A percentile compares a stretch with the other conserved stretches of the same genome.
These are phyloP conservation scores for Philereme vetulata DNA, from an alignment of 2,888 invertebrate genomes.

Conservation along the genomic window DNA sequence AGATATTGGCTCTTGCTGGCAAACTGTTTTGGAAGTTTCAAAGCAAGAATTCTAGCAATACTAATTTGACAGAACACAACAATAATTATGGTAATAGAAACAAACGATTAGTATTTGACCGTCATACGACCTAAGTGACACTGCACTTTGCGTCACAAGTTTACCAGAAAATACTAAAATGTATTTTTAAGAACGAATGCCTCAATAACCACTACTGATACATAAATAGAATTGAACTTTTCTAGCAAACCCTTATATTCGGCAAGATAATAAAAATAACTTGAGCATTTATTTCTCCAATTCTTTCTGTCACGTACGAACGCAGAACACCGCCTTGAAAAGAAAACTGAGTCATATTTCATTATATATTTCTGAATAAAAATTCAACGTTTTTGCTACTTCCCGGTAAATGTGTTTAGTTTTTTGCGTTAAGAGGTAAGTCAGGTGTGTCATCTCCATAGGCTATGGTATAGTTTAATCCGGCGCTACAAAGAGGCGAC, in stretches of 20 bases:
- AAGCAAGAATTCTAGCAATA: not conserved
- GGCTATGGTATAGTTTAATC: slow-evolving; percentile 49
- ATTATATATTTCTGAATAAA: slow-evolving; percentile 20
- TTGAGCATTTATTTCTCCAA: slow-evolving; percentile 5
- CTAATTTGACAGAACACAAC: not conserved
- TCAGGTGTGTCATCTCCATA: slow-evolving; percentile 58
- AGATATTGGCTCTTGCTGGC: not conserved
- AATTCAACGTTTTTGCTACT: slow-evolving; percentile 4
- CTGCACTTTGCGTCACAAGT: not conserved
- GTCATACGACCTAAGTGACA: not conserved
- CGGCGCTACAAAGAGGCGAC: slow-evolving; percentile 52
- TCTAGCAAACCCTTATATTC: not conserved
- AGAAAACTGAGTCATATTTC: slow-evolving; percentile 16
- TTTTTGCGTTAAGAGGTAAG: slow-evolving; percentile 38
- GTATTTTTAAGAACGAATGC: too few relatives aligned
- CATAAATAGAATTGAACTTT: too few relatives aligned
- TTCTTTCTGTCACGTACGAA: slow-evolving; percentile 17
- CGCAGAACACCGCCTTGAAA: not conserved
- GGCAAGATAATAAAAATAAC: slow-evolving; percentile 8
- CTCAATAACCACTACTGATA: not conserved
- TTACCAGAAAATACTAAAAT: not conserved
- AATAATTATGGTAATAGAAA: not conserved
- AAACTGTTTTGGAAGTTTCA: not conserved
- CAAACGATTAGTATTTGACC: slow-evolving; percentile 3
- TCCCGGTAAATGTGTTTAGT: slow-evolving; percentile 16